Evolutionary conservation across 2,888 invertebrate species (phyloP), one percentile per base, ranked within the genome.

Genomic region (Petrolisthes cinctipes): DNA sequence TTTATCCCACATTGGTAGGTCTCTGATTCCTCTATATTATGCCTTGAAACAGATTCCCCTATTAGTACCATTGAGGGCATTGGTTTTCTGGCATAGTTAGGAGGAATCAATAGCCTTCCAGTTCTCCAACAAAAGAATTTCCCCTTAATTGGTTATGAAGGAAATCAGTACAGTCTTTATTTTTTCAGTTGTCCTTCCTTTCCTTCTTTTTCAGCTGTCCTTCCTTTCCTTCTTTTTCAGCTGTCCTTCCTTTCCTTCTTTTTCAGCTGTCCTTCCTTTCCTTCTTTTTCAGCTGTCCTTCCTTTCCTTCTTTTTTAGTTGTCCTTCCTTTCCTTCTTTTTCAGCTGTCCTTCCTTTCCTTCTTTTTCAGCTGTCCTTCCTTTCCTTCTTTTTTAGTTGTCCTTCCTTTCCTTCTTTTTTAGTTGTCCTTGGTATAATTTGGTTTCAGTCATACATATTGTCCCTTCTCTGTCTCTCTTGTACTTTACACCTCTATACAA

Each of bases 261-360:
- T 56, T 17, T 66, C 53, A 61, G 66, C 20, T 66, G 61, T 23
- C 37, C 66, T 80, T 56, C 56, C 57, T 56, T 20, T 80, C 80
- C n/a, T 14, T 80, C 56, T 82, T 5, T 61, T 14, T 37, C 11
- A 9, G 17, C 37, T 20, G 5, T 37, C 37, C 5, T 14, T 14
- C 37, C 66, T 61, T 54, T 66, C 66, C 66, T 37, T 66, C 82
- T 66, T 37, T 66, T 37, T 66, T 23, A 23, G 23, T 82, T 66
- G 61, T 37, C 66, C 23, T 66, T 37, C 66, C 51, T 81, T 23
- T 81, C 57, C 37, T 66, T 23, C 66, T 53, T 66, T 66, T 37
- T 82, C 82, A 66, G 66, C 17, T 20, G 61, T 23, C 23, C 82
- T 82, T 37, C 66, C 37, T 66, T 66, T 82, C 37, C 37, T 66